Base-by-base conservation (phyloP, 2,797 vertebrate genomes). In the Dendrocincla tyrannina region DNA sequence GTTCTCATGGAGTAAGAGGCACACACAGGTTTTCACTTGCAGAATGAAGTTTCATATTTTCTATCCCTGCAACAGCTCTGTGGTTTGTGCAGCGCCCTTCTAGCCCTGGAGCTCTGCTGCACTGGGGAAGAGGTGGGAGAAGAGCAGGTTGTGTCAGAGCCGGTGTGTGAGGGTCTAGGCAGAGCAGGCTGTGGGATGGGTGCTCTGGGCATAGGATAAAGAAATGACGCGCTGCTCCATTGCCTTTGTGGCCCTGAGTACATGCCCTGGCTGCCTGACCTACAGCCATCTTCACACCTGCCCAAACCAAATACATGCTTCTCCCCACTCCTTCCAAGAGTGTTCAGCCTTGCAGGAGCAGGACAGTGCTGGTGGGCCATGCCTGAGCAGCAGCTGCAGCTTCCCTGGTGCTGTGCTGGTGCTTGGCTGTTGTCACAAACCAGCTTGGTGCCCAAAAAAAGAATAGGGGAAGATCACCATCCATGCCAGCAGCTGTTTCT, bases 361-460 rank as follows among this genome's bases (percentile, higher is more conserved):
- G 84, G 52, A 28, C 17, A 3, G 33, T 2, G 2, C 35, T 39
- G 46, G 15, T 3, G 5, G 3, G 25, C 27, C 1, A 2, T 0
- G 4, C n/a, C 50, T 17, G 9, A 1, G 25, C 1, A 3, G 56
- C 46, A 76, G 32, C 10, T 1, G 17, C 44, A 19, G 3, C 32
- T 39, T 44, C 32, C 11, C 49, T 4, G 18, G 24, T 16, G 66
- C 85, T 10, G 24, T 13, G 0, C 56, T 2, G 3, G 46, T 37
- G 23, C 69, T 1, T 0, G 55, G 42, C 59, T 19, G 30, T 8
- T 7, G 1, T 11, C 33, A 12, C 0, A 0, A 67, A 0, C 14
- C 6, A 4, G 4, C 46, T 66, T 4, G 23, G 56, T 56, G 60
- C 60, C 13, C 2, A 41, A 39, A 63, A 44, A 13, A 3, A 12